A percentile compares a stretch with the other conserved stretches of the same genome.
phyloP scores from a whole-genome alignment of 1,140 invertebrate genomes.

The Lycorma delicatula region DNA sequence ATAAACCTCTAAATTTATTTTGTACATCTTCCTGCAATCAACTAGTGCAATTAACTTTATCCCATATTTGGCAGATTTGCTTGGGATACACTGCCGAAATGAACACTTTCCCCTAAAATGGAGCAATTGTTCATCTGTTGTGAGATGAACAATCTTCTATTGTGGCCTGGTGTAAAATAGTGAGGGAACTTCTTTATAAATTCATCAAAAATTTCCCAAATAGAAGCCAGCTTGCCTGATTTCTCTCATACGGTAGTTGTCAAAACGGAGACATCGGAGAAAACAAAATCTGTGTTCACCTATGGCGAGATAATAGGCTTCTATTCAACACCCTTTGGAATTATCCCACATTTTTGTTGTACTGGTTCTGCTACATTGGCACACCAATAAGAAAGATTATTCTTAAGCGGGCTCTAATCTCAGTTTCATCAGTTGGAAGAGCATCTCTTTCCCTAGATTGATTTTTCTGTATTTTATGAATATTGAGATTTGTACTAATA shows the following conservation, averaged over 20 bases:
- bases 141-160: no score
- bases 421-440: conserved; percentile 12
- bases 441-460: conserved; percentile 18
- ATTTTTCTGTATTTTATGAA: conserved; percentile 2
- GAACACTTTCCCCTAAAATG: conserved; percentile 34
- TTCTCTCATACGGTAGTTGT: conserved; percentile 27
- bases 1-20: conserved; percentile 32
- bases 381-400: conserved; percentile 20
- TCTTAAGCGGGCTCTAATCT: conserved; percentile 21
- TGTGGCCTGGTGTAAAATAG: conserved; percentile 28
- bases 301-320: conserved; percentile 32
- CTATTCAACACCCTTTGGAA: conserved; percentile 31
- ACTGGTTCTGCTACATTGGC: conserved; percentile 22
- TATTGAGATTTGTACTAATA: conserved; percentile 18
- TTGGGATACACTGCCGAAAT: conserved; percentile 32
- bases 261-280: conserved; percentile 33
- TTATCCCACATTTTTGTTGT: conserved; percentile 27
- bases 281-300: conserved; percentile 33
- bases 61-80: conserved; percentile 26
- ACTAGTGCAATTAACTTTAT: conserved; percentile 28
- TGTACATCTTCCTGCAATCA: conserved; percentile 32
- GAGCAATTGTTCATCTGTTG: conserved; percentile 37
- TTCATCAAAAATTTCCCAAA: conserved; percentile 31
- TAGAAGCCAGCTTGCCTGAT: conserved; percentile 33
- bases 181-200: conserved; percentile 26